phyloP scores from a whole-genome alignment of 2,888 invertebrate species.

The Andrena bicolor region DNA sequence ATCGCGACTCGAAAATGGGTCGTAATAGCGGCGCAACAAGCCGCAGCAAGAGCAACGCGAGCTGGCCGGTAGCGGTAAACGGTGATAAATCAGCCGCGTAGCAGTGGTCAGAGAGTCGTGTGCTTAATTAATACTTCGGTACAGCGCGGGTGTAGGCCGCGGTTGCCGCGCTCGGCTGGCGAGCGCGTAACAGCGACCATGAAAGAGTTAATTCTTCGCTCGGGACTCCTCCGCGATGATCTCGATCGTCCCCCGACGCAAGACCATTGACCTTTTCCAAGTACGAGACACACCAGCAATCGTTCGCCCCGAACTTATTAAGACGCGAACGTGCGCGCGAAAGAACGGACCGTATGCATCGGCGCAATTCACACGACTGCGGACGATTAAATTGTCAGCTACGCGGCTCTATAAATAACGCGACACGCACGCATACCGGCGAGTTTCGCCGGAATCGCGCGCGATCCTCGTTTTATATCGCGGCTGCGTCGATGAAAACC shows the following conservation, averaged over 20 bases:
- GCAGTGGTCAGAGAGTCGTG: slow-evolving; percentile 30
- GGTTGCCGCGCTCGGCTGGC: slow-evolving; percentile 30
- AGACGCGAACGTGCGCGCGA: slow-evolving; percentile 63
- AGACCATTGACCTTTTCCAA: slow-evolving; percentile 72
- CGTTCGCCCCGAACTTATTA: slow-evolving; percentile 64
- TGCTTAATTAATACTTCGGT: slow-evolving; percentile 67
- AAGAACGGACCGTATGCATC: slow-evolving; percentile 55
- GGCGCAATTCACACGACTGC: slow-evolving; percentile 71
- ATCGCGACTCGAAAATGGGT: slow-evolving; percentile 47
- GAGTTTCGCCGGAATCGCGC: slow-evolving; percentile 60
- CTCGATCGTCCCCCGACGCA: slow-evolving; percentile 65
- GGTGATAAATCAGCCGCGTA: slow-evolving; percentile 58
- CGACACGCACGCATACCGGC: slow-evolving; percentile 62
- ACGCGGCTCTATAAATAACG: slow-evolving; percentile 76
- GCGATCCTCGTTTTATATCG: slow-evolving; percentile 65
- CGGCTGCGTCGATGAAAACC: slow-evolving; percentile 59
- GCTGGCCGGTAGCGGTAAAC: slow-evolving; percentile 45
- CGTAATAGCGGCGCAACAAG: slow-evolving; percentile 46
- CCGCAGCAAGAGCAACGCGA: slow-evolving; percentile 37
- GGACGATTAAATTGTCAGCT: slow-evolving; percentile 76
- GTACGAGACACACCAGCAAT: slow-evolving; percentile 53
- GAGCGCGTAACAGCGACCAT: slow-evolving; percentile 64
- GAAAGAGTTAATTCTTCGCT: slow-evolving; percentile 74
- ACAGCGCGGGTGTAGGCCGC: slow-evolving; percentile 32
- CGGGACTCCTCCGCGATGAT: slow-evolving; percentile 62